Percentiles rank a stretch among this genome's conserved stretches.
phyloP scores from a whole-genome alignment of 2,113 vertebrate genomes.

The Circaetus gallicus region DNA sequence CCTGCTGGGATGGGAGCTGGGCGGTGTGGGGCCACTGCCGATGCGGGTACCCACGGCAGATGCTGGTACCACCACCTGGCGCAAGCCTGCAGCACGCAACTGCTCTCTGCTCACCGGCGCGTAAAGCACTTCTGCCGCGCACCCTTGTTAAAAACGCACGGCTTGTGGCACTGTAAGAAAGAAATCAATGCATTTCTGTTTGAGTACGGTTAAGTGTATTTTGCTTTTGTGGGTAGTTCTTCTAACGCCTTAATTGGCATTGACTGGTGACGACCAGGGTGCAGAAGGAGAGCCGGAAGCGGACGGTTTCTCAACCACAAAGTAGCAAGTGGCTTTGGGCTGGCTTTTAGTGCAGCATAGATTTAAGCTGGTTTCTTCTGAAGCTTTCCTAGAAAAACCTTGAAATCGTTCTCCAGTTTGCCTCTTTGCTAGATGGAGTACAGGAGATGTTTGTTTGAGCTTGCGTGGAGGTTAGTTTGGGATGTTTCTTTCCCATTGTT shows the following conservation, averaged over 20 bases:
- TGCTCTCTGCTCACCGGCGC: background rate
- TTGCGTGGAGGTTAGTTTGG: background rate
- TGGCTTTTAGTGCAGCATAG: background rate
- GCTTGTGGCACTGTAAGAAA: background rate
- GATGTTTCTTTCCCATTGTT: background rate
- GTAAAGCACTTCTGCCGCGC: background rate
- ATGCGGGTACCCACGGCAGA: background rate
- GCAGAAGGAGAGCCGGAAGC: background rate
- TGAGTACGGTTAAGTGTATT: background rate
- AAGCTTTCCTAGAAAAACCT: background rate
- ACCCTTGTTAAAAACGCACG: background rate
- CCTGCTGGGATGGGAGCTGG: background rate
- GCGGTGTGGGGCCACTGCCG: rapidly evolving
- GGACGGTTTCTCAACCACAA: background rate
- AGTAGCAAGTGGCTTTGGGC: background rate
- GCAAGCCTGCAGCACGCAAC: background rate
- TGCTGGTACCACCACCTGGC: background rate
- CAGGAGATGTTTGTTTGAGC: background rate
- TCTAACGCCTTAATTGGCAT: background rate
- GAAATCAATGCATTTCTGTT: background rate
- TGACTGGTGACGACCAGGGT: background rate
- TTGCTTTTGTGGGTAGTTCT: background rate
- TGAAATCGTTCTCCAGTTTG: background rate
- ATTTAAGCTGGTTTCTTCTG: background rate
- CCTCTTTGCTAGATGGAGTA: background rate